Base-by-base conservation (phyloP, 2,888 invertebrate genomes). In the Lochmaea crataegi region DNA sequence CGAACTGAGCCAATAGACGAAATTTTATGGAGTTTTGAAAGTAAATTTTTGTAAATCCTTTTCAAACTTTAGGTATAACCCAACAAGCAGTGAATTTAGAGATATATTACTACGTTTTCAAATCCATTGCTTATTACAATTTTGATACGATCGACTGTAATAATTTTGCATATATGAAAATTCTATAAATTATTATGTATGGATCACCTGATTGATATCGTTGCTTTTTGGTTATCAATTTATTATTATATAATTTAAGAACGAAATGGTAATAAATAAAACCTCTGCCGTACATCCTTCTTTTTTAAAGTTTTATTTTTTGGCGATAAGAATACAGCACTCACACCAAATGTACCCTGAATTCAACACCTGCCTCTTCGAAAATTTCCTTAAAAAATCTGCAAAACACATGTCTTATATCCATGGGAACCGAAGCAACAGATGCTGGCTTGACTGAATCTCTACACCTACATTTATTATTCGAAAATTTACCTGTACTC, bases 381-480 rank as follows among this genome's bases (percentile, higher is more conserved):
- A 73, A 75, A 73, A 73, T 80, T 80, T 79, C 76, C 77, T 78
- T 79, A 81, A 81, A 80, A 83, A 83, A 83, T 83, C 82, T 83
- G 82, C 83, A 80, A 78, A 81, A 81, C 83, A 83, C 82, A 83
- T 83, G 83, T 78, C 81, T 79, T 76, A 79, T 76, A 78, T 78
- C 81, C 81, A 80, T 82, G 82, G 82, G 82, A 83, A 83, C 80
- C 78, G 73, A 72, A 80, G 79, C 78, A 82, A 81, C 83, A 82
- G 82, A 83, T 83, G 82, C 80, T 82, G 81, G 18, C 75, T 78
- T 77, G 67, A 73, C 60, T 75, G 74, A 77, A 80, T 80, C 79
- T 80, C 79, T 81, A 81, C 82, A 81, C 81, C 81, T 82, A 81
- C 81, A 80, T 78, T 80, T 78, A 77, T 78, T 77, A 76, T 76